These are phyloP conservation scores for Pemphigus obesinymphae DNA, from an alignment of 1,140 invertebrate species.

Conservation along the genomic window DNA sequence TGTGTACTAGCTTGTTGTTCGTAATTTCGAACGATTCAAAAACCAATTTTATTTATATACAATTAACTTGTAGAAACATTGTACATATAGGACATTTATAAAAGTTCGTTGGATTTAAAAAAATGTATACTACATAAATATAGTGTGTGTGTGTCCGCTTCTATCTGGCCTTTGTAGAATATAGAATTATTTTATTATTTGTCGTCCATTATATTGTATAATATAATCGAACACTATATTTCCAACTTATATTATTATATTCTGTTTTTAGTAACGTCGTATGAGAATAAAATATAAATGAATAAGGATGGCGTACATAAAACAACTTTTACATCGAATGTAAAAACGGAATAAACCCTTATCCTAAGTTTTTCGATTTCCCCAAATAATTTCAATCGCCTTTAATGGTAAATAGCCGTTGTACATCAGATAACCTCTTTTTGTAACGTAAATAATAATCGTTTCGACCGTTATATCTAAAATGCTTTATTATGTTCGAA, in stretches of 20 bases:
- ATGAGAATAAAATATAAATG: background rate
- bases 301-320: background rate
- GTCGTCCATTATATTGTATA: no score
- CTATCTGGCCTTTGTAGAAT: no score
- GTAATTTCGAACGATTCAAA: no score
- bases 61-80: no score
- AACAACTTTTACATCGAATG: background rate
- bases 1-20: no score
- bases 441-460: background rate
- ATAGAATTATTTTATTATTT: no score
- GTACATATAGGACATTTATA: no score
- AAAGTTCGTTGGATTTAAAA: no score
- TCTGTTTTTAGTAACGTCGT: background rate
- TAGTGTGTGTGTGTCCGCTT: no score
- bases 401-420: background rate
- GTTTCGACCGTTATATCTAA: background rate
- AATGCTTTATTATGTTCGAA: background rate
- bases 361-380: background rate
- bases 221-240: no score
- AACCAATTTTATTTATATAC: no score
- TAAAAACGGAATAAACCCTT: background rate
- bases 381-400: background rate
- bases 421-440: background rate
- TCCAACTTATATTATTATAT: background rate
- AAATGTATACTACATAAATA: no score